Conservation (phyloP, 1,140 invertebrate genomes). For the Scaptomyza hsui region DNA sequence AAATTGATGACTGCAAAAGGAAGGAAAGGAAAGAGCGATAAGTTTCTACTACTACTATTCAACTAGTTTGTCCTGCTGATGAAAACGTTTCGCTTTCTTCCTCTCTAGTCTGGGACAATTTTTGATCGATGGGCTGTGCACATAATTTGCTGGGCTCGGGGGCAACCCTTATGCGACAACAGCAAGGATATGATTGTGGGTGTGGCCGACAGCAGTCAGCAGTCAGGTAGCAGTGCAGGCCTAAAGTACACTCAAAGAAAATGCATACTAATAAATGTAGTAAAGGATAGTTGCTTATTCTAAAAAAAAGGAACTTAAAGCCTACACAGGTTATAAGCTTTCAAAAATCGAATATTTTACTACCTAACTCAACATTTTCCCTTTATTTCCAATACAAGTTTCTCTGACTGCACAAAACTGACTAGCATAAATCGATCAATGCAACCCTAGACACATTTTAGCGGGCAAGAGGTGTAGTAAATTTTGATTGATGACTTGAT, state of each 20-base stretch:
- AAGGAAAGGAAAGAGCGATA: slow-evolving; percentile 28
- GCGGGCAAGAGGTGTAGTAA: neutral
- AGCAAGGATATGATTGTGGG: slow-evolving; percentile 8
- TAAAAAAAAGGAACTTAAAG: no score
- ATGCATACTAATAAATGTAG: no score
- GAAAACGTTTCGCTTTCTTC: no score
- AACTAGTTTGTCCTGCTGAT: no score
- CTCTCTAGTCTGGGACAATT: neutral
- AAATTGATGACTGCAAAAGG: slow-evolving; percentile 67
- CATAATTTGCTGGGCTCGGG: slow-evolving; percentile 58
- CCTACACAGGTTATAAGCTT: no score
- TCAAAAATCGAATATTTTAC: no score
- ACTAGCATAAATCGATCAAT: slow-evolving; percentile 53
- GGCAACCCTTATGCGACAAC: slow-evolving; percentile 21
- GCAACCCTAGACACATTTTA: neutral
- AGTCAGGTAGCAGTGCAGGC: slow-evolving; percentile 38
- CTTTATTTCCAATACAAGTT: neutral
- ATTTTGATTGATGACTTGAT: slow-evolving; percentile 72
- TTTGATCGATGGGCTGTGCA: slow-evolving; percentile 36
- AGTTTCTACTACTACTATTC: no score
- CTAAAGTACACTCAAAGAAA: slow-evolving; percentile 4
- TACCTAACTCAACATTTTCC: neutral
- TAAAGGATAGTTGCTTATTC: no score
- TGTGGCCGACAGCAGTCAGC: slow-evolving; percentile 2
- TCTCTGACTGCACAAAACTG: slow-evolving; percentile 6